Evolutionary conservation across 2,888 invertebrate species (phyloP), one percentile per base, ranked within the genome.

Genomic region (Brenthis hecate): DNA sequence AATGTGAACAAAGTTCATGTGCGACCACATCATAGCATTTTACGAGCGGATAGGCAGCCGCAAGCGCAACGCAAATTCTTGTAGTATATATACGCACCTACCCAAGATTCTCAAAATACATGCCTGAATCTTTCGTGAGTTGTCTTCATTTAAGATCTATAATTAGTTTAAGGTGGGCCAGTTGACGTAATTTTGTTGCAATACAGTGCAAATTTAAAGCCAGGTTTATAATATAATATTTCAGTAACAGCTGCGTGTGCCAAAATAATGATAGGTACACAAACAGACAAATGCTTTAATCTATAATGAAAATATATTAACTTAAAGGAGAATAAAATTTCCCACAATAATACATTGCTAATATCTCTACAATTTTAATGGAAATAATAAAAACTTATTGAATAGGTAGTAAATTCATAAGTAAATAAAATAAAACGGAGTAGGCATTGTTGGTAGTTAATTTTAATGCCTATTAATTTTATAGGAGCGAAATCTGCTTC

Each of bases 21-120:
- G 67, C 67, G 55, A 66, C 72, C 75, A 76, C 75, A 77, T 78
- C 73, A 76, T 76, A 75, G 75, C 73, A 72, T 75, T 84, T 84
- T 82, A 82, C 78, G 80, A 81, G 74, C 79, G 74, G 73, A 75
- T 78, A 73, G 74, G 65, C 71, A 51, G 68, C 74, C 74, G 77
- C 80, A 65, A 67, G 55, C 76, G 71, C 77, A 77, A 69, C 73
- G 60, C 74, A 74, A 75, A 77, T 77, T 75, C 75, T 75, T 72
- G 74, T 70, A 73, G 54, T 57, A 56, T 28, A 28, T 28, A 4
- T 56, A 57, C 66, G 13, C 63, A 56, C 55, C 71, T 76, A 76
- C 75, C 36, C 32, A 47, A 77, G 61, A 61, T 55, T 48, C 57
- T 67, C 57, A 65, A 74, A 63, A 66, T 70, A 70, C 61, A 60